A percentile compares a stretch with the other conserved stretches of the same genome.
Evolutionary conservation across 2,113 vertebrate species (phyloP).

Genomic region (Sceloporus undulatus): DNA sequence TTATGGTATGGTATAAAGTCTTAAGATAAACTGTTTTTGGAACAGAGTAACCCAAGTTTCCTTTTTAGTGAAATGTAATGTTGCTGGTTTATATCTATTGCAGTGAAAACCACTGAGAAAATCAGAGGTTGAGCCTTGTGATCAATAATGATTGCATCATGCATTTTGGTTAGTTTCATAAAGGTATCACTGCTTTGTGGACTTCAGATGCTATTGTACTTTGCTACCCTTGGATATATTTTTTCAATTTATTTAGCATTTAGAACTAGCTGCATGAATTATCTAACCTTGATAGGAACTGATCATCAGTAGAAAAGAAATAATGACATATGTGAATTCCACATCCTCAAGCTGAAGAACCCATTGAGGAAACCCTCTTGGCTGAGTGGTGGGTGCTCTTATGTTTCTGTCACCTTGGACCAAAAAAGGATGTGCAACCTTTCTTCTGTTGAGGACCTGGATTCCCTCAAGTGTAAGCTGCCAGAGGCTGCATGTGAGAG

Average conservation of each 20-base stretch:
- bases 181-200: no score
- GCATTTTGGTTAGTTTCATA: no score
- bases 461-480: no score
- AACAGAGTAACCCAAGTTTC: background rate
- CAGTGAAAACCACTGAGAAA: background rate
- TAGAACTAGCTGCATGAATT: conserved; percentile 1
- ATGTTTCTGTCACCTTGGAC: background rate
- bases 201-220: no score
- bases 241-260: no score
- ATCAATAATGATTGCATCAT: no score
- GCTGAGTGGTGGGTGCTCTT: background rate
- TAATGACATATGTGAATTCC: background rate
- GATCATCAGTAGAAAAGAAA: background rate
- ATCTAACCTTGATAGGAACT: background rate
- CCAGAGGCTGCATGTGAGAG: no score
- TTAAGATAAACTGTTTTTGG: background rate
- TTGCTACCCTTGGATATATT: background rate
- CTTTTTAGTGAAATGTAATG: background rate
- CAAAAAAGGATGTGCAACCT: no score
- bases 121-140: background rate
- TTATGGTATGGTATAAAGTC: background rate
- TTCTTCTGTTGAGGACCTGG: no score
- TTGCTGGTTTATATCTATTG: background rate
- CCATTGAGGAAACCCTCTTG: background rate
- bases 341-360: background rate